Evolutionary conservation across 2,113 vertebrate species (phyloP), one percentile per base, ranked within the genome.

Genomic region (Lophochroa leadbeateri): DNA sequence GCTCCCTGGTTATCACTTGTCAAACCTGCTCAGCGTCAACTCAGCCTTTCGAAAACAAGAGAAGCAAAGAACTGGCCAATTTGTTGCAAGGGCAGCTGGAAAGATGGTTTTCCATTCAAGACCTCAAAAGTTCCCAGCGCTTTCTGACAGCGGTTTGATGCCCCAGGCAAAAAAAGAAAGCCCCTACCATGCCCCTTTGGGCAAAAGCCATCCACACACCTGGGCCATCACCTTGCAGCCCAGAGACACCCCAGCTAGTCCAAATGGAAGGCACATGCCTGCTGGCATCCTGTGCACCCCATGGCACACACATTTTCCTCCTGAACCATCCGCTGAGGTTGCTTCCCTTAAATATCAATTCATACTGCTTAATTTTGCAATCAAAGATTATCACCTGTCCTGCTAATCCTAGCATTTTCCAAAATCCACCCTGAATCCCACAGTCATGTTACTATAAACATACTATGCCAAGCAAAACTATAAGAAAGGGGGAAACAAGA

Each of bases 241-340:
- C 13, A 39, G 15, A 9, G 20, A 50, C 19, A 24, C 7, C 11
- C 4, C 46, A 55, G 20, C 3, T 2, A 1, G 24, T 46, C 25
- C 25, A 37, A 57, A 7, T 2, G 28, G 63, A 85, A 76, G 29
- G 10, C 5, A 0, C 0, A 0, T 17, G n/a, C 44, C 68, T 33
- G 23, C 63, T 47, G 39, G 39, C 55, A 33, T 35, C 44, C 78
- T 37, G 17, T 6, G 1, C 11, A 52, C 24, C 37, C 31, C 13
- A 25, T 0, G 4, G 81, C 41, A 33, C 71, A n/a, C 35, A 49
- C 7, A 4, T 13, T 16, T 43, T 74, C n/a, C 29, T 79, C 46
- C 55, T 63, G 53, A 75, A 75, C 27, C 25, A n/a, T 41, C 4
- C 39, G 35, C 13, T 60, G 39, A 37, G 28, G 35, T 25, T 17